Conservation (phyloP, 2,888 invertebrate genomes). For the Ptilodon capucinus region DNA sequence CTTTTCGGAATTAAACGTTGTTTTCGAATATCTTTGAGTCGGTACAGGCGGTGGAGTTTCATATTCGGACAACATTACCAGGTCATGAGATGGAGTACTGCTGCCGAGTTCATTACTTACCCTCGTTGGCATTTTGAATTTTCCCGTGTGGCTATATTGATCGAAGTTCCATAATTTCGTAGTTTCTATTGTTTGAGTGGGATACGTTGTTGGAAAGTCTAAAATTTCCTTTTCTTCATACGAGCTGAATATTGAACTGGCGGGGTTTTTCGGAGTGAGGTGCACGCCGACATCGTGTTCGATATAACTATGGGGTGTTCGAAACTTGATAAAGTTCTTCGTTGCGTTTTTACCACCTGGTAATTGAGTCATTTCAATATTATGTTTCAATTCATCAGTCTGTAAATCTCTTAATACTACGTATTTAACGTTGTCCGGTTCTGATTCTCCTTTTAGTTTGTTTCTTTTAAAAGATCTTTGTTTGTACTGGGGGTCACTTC, state of each 20-base stretch:
- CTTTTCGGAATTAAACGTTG: conserved; percentile 24
- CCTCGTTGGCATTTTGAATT: conserved; percentile 33
- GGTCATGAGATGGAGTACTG: conserved; percentile 30
- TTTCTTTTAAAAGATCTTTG: conserved; percentile 58
- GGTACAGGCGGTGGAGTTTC: conserved; percentile 61
- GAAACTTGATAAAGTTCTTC: conserved; percentile 43
- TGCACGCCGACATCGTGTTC: conserved; percentile 48
- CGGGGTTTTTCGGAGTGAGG: conserved; percentile 18
- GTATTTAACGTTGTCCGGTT: conserved; percentile 47
- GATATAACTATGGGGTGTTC: conserved; percentile 44
- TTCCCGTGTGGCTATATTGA: conserved; percentile 33
- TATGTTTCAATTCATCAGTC: conserved; percentile 51
- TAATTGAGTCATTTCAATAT: conserved; percentile 39
- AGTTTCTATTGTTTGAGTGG: conserved; percentile 22
- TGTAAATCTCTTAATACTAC: conserved; percentile 58
- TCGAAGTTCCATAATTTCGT: conserved; percentile 52
- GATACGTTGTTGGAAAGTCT: conserved; percentile 28
- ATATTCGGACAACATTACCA: conserved; percentile 49
- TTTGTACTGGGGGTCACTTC: conserved; percentile 46
- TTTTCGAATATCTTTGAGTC: conserved; percentile 28
- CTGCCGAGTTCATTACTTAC: conserved; percentile 15
- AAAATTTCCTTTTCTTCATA: conserved; percentile 45
- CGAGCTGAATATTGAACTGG: conserved; percentile 7
- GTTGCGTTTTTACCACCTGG: conserved; percentile 23
- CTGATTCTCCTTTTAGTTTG: conserved; percentile 44